Percentiles rank a stretch among this genome's conserved stretches.
Conservation (phyloP, 2,888 invertebrate species). For the Ommatoiulus sabulosus region DNA sequence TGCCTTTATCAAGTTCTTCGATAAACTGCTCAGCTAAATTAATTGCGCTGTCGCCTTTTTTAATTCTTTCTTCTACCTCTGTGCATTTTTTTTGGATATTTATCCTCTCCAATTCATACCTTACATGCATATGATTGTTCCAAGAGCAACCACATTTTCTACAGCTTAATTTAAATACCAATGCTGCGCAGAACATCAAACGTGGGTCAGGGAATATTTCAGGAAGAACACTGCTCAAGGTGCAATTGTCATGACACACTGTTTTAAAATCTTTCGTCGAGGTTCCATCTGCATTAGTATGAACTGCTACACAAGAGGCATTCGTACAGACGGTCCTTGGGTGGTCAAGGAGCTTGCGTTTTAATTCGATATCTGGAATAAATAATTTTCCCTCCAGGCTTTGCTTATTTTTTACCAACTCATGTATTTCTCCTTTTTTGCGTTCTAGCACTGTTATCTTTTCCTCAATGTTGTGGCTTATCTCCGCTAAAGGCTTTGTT, state of each 20-base stretch:
- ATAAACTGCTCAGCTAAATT: too few species aligned
- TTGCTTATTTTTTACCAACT: neutral
- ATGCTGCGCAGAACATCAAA: neutral
- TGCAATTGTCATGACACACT: neutral
- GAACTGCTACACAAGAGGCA: neutral
- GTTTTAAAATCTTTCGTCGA: neutral
- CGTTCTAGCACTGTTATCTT: neutral
- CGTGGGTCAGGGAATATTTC: neutral
- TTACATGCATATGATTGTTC: neutral
- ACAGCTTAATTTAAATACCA: neutral
- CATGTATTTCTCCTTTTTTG: slow-evolving; percentile 28
- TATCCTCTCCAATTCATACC: too few species aligned
- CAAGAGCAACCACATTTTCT: neutral
- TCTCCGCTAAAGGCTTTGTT: slow-evolving; percentile 50
- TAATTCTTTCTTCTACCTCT: neutral
- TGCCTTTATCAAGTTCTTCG: too few species aligned
- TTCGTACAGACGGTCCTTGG: neutral
- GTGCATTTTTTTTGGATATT: neutral
- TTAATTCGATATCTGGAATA: slow-evolving; percentile 31
- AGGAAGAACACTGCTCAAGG: neutral
- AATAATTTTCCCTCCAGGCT: neutral
- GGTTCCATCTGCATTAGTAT: neutral
- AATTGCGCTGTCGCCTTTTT: neutral
- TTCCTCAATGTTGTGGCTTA: slow-evolving; percentile 45
- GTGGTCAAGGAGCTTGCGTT: neutral